Conservation (phyloP, 1,140 invertebrate genomes). For the Agrilus planipennis region DNA sequence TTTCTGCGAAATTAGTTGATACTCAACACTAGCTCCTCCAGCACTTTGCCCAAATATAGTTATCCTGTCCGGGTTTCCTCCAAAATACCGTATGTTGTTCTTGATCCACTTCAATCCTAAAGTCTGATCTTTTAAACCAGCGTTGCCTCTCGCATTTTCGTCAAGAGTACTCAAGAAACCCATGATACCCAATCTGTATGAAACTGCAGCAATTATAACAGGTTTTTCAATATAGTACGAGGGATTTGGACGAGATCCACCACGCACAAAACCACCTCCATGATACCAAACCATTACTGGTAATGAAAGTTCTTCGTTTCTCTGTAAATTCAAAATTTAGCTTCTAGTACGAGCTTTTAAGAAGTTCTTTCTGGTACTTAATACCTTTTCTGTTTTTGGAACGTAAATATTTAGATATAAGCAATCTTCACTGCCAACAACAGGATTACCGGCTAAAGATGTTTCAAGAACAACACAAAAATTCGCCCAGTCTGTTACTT, state of each 20-base stretch:
- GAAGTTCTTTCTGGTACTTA: no score
- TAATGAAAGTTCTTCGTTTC: no score
- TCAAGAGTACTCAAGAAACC: slow-evolving; percentile 36
- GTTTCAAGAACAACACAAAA: no score
- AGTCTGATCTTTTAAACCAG: slow-evolving; percentile 38
- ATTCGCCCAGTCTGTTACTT: no score
- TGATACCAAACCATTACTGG: slow-evolving; percentile 30
- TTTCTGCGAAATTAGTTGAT: slow-evolving; percentile 40
- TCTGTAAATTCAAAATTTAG: no score
- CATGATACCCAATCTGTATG: slow-evolving; percentile 38
- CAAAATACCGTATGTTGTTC: slow-evolving; percentile 34
- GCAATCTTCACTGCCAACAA: slow-evolving; percentile 16
- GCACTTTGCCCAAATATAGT: slow-evolving; percentile 40
- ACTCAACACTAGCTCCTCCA: slow-evolving; percentile 36
- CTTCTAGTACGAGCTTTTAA: no score
- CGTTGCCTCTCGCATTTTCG: slow-evolving; percentile 36
- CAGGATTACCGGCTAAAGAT: not conserved
- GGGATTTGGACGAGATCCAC: slow-evolving; percentile 22
- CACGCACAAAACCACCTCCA: slow-evolving; percentile 24
- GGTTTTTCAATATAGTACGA: slow-evolving; percentile 38
- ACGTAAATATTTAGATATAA: no score
- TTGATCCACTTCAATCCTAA: slow-evolving; percentile 36
- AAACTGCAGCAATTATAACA: slow-evolving; percentile 41
- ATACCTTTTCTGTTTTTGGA: no score
- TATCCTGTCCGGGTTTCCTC: slow-evolving; percentile 35